Evolutionary conservation across 1,140 invertebrate species (phyloP), one percentile per base, ranked within the genome.

Genomic region (Mamestra configurata): DNA sequence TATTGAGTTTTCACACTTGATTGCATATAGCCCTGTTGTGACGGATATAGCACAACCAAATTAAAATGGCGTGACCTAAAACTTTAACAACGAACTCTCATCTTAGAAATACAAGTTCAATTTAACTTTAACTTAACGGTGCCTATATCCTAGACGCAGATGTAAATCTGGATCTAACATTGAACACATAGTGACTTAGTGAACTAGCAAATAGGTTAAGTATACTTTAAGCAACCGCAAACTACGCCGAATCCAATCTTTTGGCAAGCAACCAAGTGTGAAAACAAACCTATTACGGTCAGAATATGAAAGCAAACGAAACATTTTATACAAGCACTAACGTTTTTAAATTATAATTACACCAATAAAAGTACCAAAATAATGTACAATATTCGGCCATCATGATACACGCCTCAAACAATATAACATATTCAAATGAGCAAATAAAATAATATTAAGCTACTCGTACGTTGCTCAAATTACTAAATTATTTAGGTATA

Each of bases 181-280:
- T 49, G 15, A 49, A 49, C 46, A 49, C 46, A 49, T 49, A n/a
- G 46, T 49, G n/a, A 49, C 6, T 3, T 31, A 3, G 5, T 3
- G 27, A 49, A 49, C 46, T 49, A 49, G 46, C 46, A n/a, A 5
- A 49, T 49, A n/a, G n/a, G n/a, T n/a, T n/a, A n/a, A n/a, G n/a
- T n/a, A n/a, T n/a, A n/a, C n/a, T n/a, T n/a, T n/a, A n/a, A n/a
- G n/a, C n/a, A n/a, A n/a, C n/a, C n/a, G n/a, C n/a, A n/a, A n/a
- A n/a, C n/a, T n/a, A n/a, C n/a, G n/a, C n/a, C 15, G 4, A 49
- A 49, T 5, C n/a, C 18, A 53, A 68, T 37, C 3, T 13, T 37
- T 10, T 37, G n/a, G 18, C 20, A 43, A 68, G 40, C 66, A 70
- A 64, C 31, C 59, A 64, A 70, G 66, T 70, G 66, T 70, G 66